phyloP scores from a whole-genome alignment of 2,797 vertebrate species.

The Poecilia velifera region DNA sequence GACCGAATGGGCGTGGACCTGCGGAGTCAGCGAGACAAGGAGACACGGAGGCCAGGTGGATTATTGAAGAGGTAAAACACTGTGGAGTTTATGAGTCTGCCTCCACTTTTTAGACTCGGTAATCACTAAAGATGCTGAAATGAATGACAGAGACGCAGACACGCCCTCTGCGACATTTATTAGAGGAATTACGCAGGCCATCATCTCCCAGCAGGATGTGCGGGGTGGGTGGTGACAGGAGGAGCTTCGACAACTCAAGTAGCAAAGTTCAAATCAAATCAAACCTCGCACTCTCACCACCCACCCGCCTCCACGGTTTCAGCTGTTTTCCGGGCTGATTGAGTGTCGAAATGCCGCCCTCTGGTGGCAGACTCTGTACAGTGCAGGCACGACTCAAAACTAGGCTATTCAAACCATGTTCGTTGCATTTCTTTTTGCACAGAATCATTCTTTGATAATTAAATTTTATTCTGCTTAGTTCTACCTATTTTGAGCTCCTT shows the following conservation, averaged over 20 bases:
- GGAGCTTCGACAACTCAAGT: slow-evolving; percentile 38
- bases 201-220: slow-evolving; percentile 48
- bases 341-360: slow-evolving; percentile 47
- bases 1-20: slow-evolving; percentile 76
- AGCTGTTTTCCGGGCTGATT: neutral
- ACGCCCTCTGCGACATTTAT: slow-evolving; percentile 37
- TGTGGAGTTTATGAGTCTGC: slow-evolving; percentile 29
- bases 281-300: slow-evolving; percentile 40
- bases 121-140: slow-evolving; percentile 22
- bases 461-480: too few species aligned
- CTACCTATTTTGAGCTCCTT: too few species aligned
- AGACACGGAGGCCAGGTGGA: slow-evolving; percentile 25
- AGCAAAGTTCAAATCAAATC: slow-evolving; percentile 55
- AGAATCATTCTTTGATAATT: too few species aligned
- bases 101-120: slow-evolving; percentile 11
- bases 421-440: too few species aligned
- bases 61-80: slow-evolving; percentile 17
- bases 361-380: slow-evolving; percentile 46
- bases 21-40: slow-evolving; percentile 16
- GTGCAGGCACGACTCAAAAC: slow-evolving; percentile 7
- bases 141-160: slow-evolving; percentile 20
- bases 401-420: too few species aligned
- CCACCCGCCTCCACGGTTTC: slow-evolving; percentile 24
- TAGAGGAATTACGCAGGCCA: slow-evolving; percentile 49
- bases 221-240: slow-evolving; percentile 40